phyloP scores from a whole-genome alignment of 1,140 invertebrate species.

The Himalopsyche phryganea region DNA sequence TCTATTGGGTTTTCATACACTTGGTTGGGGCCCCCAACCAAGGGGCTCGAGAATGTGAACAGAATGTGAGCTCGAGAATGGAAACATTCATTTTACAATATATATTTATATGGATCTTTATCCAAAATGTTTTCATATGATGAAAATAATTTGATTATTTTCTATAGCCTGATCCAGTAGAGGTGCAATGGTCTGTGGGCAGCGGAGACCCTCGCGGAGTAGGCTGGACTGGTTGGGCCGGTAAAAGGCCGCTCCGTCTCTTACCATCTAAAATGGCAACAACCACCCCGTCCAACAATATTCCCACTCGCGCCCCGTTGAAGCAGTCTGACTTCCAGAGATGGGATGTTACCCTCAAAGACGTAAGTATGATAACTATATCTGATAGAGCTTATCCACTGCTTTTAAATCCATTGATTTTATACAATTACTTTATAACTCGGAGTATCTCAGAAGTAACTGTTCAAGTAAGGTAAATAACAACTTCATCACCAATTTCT shows the following conservation, averaged over 20 bases:
- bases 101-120: no score
- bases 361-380: slow-evolving; percentile 20
- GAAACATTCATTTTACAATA: no score
- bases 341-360: slow-evolving; percentile 29
- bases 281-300: slow-evolving; percentile 2
- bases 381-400: background rate
- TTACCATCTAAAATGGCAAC: slow-evolving; percentile 14
- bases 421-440: no score
- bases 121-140: no score
- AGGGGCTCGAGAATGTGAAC: no score
- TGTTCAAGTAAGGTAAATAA: no score
- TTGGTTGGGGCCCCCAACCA: no score
- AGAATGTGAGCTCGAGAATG: no score
- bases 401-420: background rate
- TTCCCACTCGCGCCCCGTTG: slow-evolving; percentile 1
- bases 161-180: slow-evolving; percentile 20
- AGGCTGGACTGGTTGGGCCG: slow-evolving; percentile 29
- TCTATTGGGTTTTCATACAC: no score
- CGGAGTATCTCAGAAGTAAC: no score
- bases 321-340: slow-evolving; percentile 1
- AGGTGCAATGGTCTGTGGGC: slow-evolving; percentile 26
- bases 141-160: no score
- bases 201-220: slow-evolving; percentile 19
- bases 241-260: slow-evolving; percentile 12
- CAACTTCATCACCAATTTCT: no score